A percentile compares a stretch with the other conserved stretches of the same genome.
Conservation (phyloP, 2,113 vertebrate genomes). For the Ctenomys sociabilis region DNA sequence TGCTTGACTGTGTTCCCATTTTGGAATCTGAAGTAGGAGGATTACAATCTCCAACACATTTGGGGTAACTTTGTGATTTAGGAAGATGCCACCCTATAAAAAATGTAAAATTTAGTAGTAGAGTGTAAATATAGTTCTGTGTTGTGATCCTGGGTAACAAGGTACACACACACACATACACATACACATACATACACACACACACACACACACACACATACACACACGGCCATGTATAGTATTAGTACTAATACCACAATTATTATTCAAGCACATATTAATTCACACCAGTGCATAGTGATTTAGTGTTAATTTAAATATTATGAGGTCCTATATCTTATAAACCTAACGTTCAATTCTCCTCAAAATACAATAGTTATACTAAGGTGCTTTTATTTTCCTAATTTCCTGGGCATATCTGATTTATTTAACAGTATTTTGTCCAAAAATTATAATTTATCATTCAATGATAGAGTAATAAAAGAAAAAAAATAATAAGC, state of each 20-base stretch:
- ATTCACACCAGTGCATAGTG: neutral
- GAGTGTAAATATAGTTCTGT: neutral
- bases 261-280: neutral
- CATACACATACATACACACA: neutral
- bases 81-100: neutral
- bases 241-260: constrained; percentile 17
- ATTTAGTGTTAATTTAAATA: constrained; percentile 9
- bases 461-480: neutral
- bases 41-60: neutral
- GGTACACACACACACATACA: neutral
- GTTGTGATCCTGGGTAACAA: neutral
- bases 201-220: neutral
- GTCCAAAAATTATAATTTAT: neutral
- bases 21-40: neutral
- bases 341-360: neutral
- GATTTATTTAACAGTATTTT: neutral
- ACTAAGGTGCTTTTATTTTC: neutral
- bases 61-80: neutral
- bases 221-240: neutral
- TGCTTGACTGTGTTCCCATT: neutral
- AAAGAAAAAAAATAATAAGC: neutral
- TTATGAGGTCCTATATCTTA: neutral
- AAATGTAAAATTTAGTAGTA: neutral
- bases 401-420: neutral
- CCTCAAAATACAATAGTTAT: neutral